phyloP scores from a whole-genome alignment of 1,140 invertebrate genomes.

The Trachymyrmex septentrionalis region DNA sequence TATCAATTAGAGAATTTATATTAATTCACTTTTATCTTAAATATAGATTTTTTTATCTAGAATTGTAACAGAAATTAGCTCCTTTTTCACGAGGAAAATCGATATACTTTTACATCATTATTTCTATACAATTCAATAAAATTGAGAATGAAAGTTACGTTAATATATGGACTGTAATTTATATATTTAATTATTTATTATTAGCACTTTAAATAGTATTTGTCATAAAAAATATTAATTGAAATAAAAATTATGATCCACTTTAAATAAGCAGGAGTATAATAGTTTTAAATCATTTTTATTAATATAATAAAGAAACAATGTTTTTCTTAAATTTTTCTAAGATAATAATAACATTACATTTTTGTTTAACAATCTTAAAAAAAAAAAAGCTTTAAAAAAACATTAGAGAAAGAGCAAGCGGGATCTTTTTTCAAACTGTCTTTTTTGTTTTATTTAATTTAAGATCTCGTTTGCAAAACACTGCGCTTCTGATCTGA shows the following conservation, averaged over 20 bases:
- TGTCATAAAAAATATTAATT: not conserved
- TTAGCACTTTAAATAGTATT: not conserved
- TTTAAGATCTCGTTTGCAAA: not conserved
- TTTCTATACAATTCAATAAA: not conserved
- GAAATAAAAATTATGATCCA: not conserved
- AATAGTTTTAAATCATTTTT: not conserved
- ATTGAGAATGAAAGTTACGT: too few species aligned
- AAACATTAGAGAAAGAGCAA: not conserved
- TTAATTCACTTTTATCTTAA: not conserved
- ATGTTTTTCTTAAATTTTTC: not conserved
- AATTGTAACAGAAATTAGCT: not conserved
- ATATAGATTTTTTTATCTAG: not conserved
- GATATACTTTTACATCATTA: not conserved
- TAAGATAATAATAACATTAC: not conserved
- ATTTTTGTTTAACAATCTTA: slow-evolving; percentile 1
- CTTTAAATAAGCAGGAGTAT: not conserved
- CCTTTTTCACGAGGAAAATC: not conserved
- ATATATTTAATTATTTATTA: slow-evolving; percentile 11
- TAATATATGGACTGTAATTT: not conserved
- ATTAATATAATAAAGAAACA: not conserved
- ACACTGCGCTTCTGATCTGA: not conserved
- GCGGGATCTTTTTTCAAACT: not conserved
- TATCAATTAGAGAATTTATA: not conserved
- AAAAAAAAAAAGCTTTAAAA: not conserved
- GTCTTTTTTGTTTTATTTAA: not conserved